These are phyloP conservation scores for Prionailurus bengalensis DNA, from an alignment of 2,113 vertebrate species.

Conservation along the genomic window DNA sequence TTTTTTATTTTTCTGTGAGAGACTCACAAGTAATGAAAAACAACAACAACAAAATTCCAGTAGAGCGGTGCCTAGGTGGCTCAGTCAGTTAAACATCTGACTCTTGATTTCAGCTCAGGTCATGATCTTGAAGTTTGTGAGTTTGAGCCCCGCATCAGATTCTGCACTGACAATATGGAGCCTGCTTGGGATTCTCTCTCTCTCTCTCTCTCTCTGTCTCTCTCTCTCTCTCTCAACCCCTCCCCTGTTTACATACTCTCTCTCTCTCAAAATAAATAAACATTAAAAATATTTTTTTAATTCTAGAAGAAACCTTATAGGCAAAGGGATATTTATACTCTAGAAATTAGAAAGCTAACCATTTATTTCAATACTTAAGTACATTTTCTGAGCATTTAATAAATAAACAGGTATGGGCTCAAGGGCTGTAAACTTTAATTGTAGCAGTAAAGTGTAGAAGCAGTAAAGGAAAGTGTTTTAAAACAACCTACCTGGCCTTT, in stretches of 20 bases:
- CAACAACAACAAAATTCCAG: not conserved
- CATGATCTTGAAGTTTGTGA: too few species aligned
- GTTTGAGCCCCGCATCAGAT: too few species aligned
- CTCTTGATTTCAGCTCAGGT: too few species aligned
- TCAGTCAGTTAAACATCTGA: too few species aligned
- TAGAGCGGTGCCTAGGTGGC: not conserved
- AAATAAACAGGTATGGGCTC: not conserved
- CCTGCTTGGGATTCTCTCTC: too few species aligned
- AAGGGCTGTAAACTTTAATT: not conserved
- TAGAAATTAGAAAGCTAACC: constrained; percentile 47
- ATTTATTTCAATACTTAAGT: constrained; percentile 10
- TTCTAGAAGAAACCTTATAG: constrained; percentile 20
- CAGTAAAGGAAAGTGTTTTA: constrained; percentile 49
- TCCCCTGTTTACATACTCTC: too few species aligned
- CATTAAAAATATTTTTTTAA: too few species aligned
- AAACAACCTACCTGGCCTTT: constrained; percentile 41
- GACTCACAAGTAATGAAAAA: not conserved
- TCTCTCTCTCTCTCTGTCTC: too few species aligned
- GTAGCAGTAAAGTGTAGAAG: not conserved
- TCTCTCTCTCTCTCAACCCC: too few species aligned
- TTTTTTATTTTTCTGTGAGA: not conserved
- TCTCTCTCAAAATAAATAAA: too few species aligned
- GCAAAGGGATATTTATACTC: constrained; percentile 48
- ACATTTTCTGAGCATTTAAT: not conserved
- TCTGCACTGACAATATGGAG: too few species aligned